Base-by-base conservation (phyloP, 2,113 vertebrate genomes). In the Engystomops pustulosus region DNA sequence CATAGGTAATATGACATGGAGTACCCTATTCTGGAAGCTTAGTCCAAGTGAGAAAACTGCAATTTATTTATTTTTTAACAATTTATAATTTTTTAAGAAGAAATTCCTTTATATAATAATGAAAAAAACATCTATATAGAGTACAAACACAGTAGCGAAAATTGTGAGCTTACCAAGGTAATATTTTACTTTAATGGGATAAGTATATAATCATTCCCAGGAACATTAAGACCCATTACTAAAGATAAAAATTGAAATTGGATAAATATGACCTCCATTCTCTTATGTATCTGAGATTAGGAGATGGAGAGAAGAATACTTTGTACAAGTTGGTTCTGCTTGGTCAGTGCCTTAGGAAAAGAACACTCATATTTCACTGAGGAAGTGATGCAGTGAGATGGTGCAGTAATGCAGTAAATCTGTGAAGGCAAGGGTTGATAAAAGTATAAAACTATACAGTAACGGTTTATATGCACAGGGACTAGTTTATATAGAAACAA, bases 271-370 rank as follows among this genome's bases (percentile, higher is more conserved):
- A 58, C 76, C 76, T 79, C 62, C 15, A 27, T 18, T 53, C 15
- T 55, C 49, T 44, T 77, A 55, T 36, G 11, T 74, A 23, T 2
- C 30, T 77, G 2, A 25, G 76, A 60, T 20, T 38, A 34, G 34
- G 51, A 78, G 32, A 23, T 41, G 76, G 27, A 62, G 51, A 17
- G 18, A 41, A 38, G 49, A n/a, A n/a, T n/a, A 36, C 32, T 77
- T 32, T 62, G 51, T n/a, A 60, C 15, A 44, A 41, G 32, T 60
- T 34, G 55, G 51, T 79, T 53, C 49, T 60, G 53, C 51, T 79
- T 79, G 76, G 76, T 58, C 53, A 79, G 53, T 79, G 51, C 34
- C 51, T 34, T 25, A 62, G 53, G 51, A 36, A 76, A 62, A 25
- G 23, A 60, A 55, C 68, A 70, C 34, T 70, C 68, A 41, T 70